Base-by-base conservation (phyloP, 2,113 vertebrate genomes). In the Pygoscelis adeliae region DNA sequence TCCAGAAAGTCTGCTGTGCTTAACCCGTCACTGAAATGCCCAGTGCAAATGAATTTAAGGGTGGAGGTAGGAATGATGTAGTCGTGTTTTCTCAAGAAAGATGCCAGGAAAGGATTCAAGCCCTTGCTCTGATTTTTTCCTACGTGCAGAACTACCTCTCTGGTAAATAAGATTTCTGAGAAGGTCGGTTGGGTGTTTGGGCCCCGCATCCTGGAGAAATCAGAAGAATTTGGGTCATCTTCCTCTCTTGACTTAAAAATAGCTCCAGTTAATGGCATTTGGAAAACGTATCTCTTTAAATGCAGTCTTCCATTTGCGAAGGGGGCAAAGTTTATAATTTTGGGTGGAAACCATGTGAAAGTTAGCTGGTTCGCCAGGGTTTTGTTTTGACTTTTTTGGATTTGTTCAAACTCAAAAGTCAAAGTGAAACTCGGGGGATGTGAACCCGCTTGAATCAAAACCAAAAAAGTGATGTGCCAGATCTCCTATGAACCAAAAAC, bases 391-490 rank as follows among this genome's bases (percentile, higher is more conserved):
- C 36, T 93, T 88, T 93, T 90, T 90, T 83, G 66, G 87, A 90
- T 88, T 96, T 86, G 67, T 80, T 93, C 91, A 83, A 93, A 86
- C 92, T 88, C 74, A 77, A 50, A 95, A 97, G 96, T 90, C 94
- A 94, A 71, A 96, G 78, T 26, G 89, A 95, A 97, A 90, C 97
- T 97, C 97, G 3, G 19, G 95, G 97, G 95, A 97, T 97, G 93
- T 97, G 97, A 97, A 97, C 96, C 95, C 93, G 15, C 78, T 94
- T 93, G 96, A 97, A 97, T 77, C 72, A 40, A 81, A 93, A 83
- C 59, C 96, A 97, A 94, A 53, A 76, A 66, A 86, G 71, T 3
- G 0, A 70, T 52, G 87, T 79, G 94, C 93, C 96, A 97, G 89
- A 96, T 97, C 91, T 97, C 87, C 89, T 94, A 70, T 62, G 96